Evolutionary conservation across 35 echinoderm and acorn worm genomes (phyloP).

Genomic region (Anneissia japonica): DNA sequence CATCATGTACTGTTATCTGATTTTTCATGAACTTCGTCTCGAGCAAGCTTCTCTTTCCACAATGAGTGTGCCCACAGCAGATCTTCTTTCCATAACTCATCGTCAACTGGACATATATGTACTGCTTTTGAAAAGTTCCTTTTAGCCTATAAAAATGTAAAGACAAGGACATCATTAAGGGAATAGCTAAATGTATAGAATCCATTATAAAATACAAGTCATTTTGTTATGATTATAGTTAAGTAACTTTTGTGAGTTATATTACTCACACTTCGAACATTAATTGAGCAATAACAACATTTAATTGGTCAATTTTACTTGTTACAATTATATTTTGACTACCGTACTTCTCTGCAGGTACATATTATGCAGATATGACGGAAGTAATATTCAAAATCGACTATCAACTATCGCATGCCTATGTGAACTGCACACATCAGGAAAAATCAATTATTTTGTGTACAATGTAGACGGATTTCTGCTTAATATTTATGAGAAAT

Average conservation of each 20-base stretch:
- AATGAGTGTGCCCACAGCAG: slow-evolving; percentile 50
- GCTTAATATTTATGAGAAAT: too few relatives aligned
- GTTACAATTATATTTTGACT: neutral
- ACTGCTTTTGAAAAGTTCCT: slow-evolving; percentile 56
- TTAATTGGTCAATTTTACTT: neutral
- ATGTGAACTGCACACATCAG: too few relatives aligned
- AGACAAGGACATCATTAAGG: neutral
- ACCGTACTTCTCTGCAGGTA: too few relatives aligned
- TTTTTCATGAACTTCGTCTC: neutral
- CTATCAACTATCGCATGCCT: too few relatives aligned
- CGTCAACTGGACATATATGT: slow-evolving; percentile 55
- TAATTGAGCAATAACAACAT: neutral
- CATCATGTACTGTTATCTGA: too few relatives aligned
- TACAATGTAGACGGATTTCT: too few relatives aligned
- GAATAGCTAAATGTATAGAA: neutral
- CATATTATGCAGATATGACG: too few relatives aligned
- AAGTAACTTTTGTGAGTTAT: neutral
- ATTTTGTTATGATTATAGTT: too few relatives aligned
- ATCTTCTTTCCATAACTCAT: slow-evolving; percentile 62
- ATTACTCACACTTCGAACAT: neutral
- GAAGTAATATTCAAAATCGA: too few relatives aligned
- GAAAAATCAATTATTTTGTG: too few relatives aligned
- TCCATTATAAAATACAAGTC: neutral
- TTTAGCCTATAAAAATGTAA: slow-evolving; percentile 41
- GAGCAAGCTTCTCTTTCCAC: slow-evolving; percentile 16